A percentile compares a stretch with the other conserved stretches of the same genome.
phyloP scores from a whole-genome alignment of 2,888 invertebrate genomes.

The Habroteleia sp. region DNA sequence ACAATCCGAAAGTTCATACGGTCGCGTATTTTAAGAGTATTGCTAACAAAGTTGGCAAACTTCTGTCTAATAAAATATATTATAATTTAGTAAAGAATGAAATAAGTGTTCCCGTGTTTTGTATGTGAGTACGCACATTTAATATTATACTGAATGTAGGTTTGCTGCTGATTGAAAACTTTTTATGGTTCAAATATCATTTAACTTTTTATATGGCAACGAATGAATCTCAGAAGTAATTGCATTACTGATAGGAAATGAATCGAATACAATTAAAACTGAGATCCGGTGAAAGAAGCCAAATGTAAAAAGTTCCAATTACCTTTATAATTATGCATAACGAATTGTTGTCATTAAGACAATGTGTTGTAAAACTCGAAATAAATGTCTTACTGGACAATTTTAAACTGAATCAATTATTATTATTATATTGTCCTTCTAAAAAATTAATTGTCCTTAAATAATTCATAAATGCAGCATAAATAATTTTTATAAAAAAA shows the following conservation, averaged over 20 bases:
- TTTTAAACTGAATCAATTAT: too few species aligned
- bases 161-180: constrained; percentile 23
- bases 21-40: background rate
- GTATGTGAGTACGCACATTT: constrained; percentile 5
- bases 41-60: background rate
- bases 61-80: constrained; percentile 15
- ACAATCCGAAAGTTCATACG: constrained; percentile 19
- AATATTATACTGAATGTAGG: constrained; percentile 20
- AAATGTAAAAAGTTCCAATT: constrained; percentile 32
- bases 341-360: constrained; percentile 31
- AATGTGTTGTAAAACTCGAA: constrained; percentile 22
- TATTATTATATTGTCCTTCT: too few species aligned
- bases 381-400: too few species aligned
- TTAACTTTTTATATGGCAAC: constrained; percentile 34
- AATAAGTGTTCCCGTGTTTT: background rate
- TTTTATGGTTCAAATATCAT: constrained; percentile 44
- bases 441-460: too few species aligned
- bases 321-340: constrained; percentile 30
- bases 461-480: too few species aligned
- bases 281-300: constrained; percentile 24
- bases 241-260: constrained; percentile 45
- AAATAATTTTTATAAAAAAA: too few species aligned
- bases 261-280: constrained; percentile 33
- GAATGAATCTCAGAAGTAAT: constrained; percentile 28
- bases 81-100: constrained; percentile 22